phyloP scores from a whole-genome alignment of 2,113 vertebrate genomes.

The Hippocampus comes region DNA sequence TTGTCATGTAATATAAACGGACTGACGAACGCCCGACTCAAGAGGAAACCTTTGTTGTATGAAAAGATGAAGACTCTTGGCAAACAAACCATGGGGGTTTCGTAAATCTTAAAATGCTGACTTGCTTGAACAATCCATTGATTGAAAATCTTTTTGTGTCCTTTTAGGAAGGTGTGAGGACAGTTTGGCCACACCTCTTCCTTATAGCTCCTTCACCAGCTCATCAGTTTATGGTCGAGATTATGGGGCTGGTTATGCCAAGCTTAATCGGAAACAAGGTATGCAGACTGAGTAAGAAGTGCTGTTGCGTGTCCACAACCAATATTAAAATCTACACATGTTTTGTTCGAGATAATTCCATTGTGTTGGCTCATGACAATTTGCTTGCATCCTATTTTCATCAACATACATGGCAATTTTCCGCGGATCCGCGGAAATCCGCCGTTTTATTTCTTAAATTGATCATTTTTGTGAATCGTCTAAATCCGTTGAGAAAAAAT shows the following conservation, averaged over 20 bases:
- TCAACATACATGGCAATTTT: too few relatives aligned
- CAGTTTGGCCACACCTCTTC: constrained; percentile 79
- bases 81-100: too few relatives aligned
- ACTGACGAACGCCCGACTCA: too few relatives aligned
- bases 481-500: too few relatives aligned
- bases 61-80: too few relatives aligned
- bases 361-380: background rate
- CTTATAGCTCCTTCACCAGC: constrained; percentile 84
- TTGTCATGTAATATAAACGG: too few relatives aligned
- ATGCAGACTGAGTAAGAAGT: background rate
- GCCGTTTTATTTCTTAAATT: too few relatives aligned
- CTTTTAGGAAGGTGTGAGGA: constrained; percentile 86
- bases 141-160: background rate
- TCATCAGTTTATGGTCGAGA: constrained; percentile 79
- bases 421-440: too few relatives aligned
- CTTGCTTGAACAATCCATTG: too few relatives aligned
- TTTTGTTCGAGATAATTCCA: background rate
- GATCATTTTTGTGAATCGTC: too few relatives aligned
- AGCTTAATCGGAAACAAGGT: constrained; percentile 88
- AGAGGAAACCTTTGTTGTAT: too few relatives aligned
- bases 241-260: constrained; percentile 87
- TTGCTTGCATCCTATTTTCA: background rate
- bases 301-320: background rate
- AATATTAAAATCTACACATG: background rate
- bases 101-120: too few relatives aligned